Evolutionary conservation across 2,888 invertebrate species (phyloP).

Genomic region (Sylvicola fuscatus): DNA sequence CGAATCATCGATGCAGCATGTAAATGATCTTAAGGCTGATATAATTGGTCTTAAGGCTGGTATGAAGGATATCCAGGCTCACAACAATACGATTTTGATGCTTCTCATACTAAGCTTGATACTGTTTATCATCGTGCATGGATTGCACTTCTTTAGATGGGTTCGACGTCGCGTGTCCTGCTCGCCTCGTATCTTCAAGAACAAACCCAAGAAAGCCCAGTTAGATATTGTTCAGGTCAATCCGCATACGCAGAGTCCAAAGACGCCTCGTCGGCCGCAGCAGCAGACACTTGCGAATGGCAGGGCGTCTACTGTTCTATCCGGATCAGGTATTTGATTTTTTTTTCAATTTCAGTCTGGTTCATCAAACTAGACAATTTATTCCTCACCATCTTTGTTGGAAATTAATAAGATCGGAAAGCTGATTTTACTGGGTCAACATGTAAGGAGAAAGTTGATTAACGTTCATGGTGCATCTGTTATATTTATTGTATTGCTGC

Average conservation of each 20-base stretch:
- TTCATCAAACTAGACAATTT: not conserved
- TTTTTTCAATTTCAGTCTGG: not conserved
- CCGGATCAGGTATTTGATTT: not conserved
- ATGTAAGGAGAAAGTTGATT: no score
- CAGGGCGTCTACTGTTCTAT: conserved; percentile 2
- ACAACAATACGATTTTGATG: no score
- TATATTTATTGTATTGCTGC: no score
- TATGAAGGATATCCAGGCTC: no score
- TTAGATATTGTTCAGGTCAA: conserved; percentile 20
- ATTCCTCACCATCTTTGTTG: no score
- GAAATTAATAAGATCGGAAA: no score
- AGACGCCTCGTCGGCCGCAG: conserved; percentile 20
- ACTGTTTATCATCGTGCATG: conserved; percentile 3
- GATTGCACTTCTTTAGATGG: conserved; percentile 2
- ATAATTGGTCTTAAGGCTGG: no score
- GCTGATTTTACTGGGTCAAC: no score
- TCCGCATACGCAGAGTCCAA: conserved; percentile 28
- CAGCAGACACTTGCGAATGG: not conserved
- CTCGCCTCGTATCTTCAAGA: not conserved
- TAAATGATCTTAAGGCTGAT: no score
- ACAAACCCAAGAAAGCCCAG: conserved; percentile 2
- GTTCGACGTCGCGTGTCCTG: not conserved
- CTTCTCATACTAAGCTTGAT: conserved; percentile 1
- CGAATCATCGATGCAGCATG: no score
- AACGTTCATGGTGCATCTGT: no score